Evolutionary conservation across 2,113 vertebrate genomes (phyloP).

Genomic region (Scalopus aquaticus): DNA sequence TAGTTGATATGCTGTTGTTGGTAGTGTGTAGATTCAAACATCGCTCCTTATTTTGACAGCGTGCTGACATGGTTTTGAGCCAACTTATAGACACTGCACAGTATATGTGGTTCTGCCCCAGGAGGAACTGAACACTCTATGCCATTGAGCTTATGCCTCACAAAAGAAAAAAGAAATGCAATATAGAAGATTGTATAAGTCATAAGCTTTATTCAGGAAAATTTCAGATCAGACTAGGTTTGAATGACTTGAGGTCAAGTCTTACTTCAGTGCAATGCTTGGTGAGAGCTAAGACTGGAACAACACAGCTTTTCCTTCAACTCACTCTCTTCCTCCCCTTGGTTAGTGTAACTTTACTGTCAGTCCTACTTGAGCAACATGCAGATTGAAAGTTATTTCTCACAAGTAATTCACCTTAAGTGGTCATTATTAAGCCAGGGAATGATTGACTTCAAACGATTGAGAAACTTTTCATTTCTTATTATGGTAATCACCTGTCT

Average conservation of each 20-base stretch:
- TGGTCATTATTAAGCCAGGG: background rate
- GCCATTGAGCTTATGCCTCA: background rate
- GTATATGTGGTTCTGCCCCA: background rate
- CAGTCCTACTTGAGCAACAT: background rate
- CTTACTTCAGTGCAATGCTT: background rate
- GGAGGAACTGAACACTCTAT: background rate
- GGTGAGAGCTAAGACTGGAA: background rate
- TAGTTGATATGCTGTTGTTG: conserved; percentile 12
- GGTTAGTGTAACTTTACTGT: background rate
- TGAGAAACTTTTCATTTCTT: background rate
- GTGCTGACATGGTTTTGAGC: background rate
- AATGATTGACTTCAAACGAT: background rate
- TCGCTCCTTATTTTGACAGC: conserved; percentile 61
- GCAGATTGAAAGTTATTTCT: background rate
- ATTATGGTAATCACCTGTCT: background rate
- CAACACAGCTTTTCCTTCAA: background rate
- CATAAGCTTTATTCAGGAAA: background rate
- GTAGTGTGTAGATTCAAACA: background rate
- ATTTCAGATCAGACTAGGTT: background rate
- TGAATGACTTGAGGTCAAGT: conserved; percentile 7
- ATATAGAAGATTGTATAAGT: background rate
- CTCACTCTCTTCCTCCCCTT: background rate
- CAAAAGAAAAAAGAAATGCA: background rate
- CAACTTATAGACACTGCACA: background rate
- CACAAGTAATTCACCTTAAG: background rate